These are phyloP conservation scores for Macrosoma leucophasiata DNA, from an alignment of 2,888 invertebrate species.

Conservation along the genomic window DNA sequence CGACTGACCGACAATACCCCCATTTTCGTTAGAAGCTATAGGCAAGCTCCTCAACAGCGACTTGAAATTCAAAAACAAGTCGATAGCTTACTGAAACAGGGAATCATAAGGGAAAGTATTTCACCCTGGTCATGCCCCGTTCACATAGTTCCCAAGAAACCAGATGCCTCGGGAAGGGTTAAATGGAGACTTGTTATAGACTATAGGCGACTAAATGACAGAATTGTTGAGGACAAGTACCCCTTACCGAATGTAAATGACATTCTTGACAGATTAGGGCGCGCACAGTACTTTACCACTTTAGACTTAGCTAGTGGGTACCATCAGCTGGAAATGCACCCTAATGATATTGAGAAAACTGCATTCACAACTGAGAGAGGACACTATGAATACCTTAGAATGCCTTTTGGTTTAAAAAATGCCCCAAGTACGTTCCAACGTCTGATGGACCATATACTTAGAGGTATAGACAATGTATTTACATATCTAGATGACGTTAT, in stretches of 20 bases:
- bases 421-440: conserved; percentile 37
- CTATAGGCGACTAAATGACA: conserved; percentile 21
- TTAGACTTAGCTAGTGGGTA: conserved; percentile 29
- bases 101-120: conserved; percentile 22
- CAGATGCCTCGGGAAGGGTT: conserved; percentile 21
- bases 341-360: conserved; percentile 28
- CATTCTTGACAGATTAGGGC: conserved; percentile 26
- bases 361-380: conserved; percentile 28
- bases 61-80: conserved; percentile 25
- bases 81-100: conserved; percentile 22
- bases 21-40: conserved; percentile 24
- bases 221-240: conserved; percentile 29
- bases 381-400: conserved; percentile 36
- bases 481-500: conserved; percentile 18
- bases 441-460: conserved; percentile 34
- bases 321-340: conserved; percentile 24
- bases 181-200: conserved; percentile 27
- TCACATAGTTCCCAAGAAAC: conserved; percentile 26
- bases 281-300: conserved; percentile 28
- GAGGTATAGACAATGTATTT: conserved; percentile 28
- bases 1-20: conserved; percentile 23
- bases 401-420: conserved; percentile 35
- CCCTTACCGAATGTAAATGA: conserved; percentile 23
- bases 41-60: conserved; percentile 20
- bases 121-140: conserved; percentile 27